Evolutionary conservation across 2,797 vertebrate genomes (phyloP), one percentile per base, ranked within the genome.

Genomic region (Cirrhinus molitorella): DNA sequence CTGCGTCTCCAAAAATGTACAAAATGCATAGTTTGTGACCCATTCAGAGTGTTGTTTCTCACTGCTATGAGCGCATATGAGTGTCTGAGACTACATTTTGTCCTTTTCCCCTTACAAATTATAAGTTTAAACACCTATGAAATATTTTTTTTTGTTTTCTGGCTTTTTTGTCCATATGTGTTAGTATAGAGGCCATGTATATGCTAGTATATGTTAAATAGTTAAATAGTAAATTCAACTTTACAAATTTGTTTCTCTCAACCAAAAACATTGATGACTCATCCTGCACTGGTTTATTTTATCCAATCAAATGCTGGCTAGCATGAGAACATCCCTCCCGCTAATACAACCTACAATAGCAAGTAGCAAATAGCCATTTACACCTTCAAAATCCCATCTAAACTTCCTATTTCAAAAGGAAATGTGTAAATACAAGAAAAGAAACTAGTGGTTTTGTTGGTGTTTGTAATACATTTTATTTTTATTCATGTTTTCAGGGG

Each of bases 221-320:
- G n/a, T n/a, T n/a, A n/a, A n/a, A n/a, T n/a, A 5, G 2, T 2
- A 66, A 65, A 4, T 4, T 34, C 9, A 37, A 10, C 21, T 66
- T 67, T n/a, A 13, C 34, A 34, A 23, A 13, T 1, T 23, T 21
- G 9, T 16, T 70, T 45, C 14, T 47, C n/a, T 47, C 9, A 6
- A 10, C 0, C 16, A 28, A 47, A 45, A 49, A 47, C 28, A 70
- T 34, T 53, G 25, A 53, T 53, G 71, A 53, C 19, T 73, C 71
- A 31, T 73, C 9, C 16, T 28, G 47, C 28, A 51, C 70, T 72
- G 25, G 28, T 17, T 72, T 72, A 72, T 72, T 72, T 51, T 51
- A 51, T 47, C 40, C 23, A 16, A 17, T 70, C n/a, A 70, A 25
- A 70, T 70, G n/a, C 14, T 17, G 1, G 19, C 66, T 45, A 23